A percentile compares a stretch with the other conserved stretches of the same genome.
phyloP scores from a whole-genome alignment of 1,140 invertebrate species.

The Phymastichus coffea region DNA sequence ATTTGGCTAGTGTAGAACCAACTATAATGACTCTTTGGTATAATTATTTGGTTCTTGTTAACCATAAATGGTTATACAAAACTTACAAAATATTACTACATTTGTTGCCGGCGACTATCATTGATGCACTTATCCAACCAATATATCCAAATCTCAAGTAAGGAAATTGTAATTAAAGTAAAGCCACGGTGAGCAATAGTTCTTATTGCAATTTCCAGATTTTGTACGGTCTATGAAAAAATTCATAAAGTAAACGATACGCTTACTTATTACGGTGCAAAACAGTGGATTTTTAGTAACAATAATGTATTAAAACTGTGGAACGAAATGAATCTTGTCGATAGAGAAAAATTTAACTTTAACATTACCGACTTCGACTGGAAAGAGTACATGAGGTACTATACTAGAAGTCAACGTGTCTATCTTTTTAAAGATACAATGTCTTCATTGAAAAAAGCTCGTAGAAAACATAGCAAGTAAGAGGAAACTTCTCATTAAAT shows the following conservation, averaged over 20 bases:
- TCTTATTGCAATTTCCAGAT: constrained; percentile 61
- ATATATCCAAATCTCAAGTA: no score
- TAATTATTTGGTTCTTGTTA: constrained; percentile 56
- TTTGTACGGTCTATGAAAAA: no score
- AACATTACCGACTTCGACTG: constrained; percentile 50
- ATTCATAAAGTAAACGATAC: no score
- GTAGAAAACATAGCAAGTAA: constrained; percentile 33
- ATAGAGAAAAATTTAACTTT: constrained; percentile 55
- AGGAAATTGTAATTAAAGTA: constrained; percentile 39
- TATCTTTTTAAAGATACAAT: constrained; percentile 56
- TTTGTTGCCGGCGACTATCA: constrained; percentile 47
- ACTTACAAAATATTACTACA: constrained; percentile 51
- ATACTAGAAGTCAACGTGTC: constrained; percentile 51
- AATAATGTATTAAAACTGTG: constrained; percentile 57
- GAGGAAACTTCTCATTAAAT: constrained; percentile 10
- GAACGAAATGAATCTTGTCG: constrained; percentile 50
- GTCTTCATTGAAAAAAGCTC: constrained; percentile 35
- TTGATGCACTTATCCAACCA: constrained; percentile 44
- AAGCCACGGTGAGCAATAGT: constrained; percentile 55
- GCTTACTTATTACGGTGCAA: no score
- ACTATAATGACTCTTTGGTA: constrained; percentile 56
- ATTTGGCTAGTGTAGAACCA: constrained; percentile 51
- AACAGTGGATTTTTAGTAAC: constrained; percentile 62
- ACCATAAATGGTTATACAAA: constrained; percentile 52
- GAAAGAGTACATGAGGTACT: constrained; percentile 47